A percentile compares a stretch with the other conserved stretches of the same genome.
These are phyloP conservation scores for Pachymerium ferrugineum DNA, from an alignment of 2,888 invertebrate species.

Conservation along the genomic window DNA sequence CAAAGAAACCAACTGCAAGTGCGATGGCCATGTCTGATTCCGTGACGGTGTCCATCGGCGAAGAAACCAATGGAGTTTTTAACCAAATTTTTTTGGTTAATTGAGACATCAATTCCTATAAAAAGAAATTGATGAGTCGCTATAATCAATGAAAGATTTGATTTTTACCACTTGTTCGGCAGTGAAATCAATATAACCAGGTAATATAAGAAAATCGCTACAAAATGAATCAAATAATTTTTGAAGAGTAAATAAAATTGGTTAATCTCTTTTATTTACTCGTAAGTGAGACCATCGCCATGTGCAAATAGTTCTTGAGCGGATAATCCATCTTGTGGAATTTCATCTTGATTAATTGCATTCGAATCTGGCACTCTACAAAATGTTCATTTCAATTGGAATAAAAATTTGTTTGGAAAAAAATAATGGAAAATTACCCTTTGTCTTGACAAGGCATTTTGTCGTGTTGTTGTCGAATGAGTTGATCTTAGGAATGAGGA, in stretches of 20 bases:
- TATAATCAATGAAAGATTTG: neutral
- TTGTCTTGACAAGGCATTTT: too few relatives aligned
- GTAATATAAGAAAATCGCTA: conserved; percentile 89
- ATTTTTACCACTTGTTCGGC: conserved; percentile 71
- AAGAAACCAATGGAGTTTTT: conserved; percentile 90
- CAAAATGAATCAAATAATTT: too few relatives aligned
- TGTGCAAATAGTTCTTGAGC: conserved; percentile 71
- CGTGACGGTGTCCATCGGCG: conserved; percentile 99
- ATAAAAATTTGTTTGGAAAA: too few relatives aligned
- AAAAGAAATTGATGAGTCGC: conserved; percentile 38
- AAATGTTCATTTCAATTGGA: too few relatives aligned
- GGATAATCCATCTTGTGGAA: conserved; percentile 69
- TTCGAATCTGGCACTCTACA: too few relatives aligned
- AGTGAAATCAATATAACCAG: conserved; percentile 92
- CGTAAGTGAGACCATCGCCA: conserved; percentile 88
- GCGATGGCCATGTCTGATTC: conserved; percentile 99
- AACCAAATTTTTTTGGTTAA: conserved; percentile 82
- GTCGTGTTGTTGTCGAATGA: too few relatives aligned
- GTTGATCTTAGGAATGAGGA: too few relatives aligned
- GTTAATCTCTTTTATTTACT: too few relatives aligned
- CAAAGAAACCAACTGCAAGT: conserved; percentile 83
- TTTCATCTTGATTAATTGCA: too few relatives aligned
- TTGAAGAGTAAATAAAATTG: too few relatives aligned
- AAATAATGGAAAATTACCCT: too few relatives aligned
- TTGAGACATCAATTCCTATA: conserved; percentile 73